Percentiles rank a stretch among this genome's conserved stretches.
phyloP scores from a whole-genome alignment of 2,113 vertebrate species.

The Colius striatus region DNA sequence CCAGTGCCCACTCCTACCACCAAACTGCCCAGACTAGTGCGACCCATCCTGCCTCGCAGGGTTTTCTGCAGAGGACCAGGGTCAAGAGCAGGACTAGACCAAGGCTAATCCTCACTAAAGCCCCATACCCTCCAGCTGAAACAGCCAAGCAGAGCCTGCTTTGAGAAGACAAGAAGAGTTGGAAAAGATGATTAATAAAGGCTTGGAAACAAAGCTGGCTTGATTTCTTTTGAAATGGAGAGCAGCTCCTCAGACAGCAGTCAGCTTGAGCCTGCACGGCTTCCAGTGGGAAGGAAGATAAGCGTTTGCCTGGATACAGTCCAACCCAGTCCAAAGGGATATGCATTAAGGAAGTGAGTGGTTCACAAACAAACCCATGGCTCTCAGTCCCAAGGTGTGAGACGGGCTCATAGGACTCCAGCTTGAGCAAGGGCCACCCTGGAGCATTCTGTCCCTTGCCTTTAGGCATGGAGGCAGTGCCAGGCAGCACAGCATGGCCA shows the following conservation, averaged over 20 bases:
- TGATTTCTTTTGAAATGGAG: conserved; percentile 39
- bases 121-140: not conserved
- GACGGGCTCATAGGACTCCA: not conserved
- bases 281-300: conserved; percentile 49
- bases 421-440: not conserved
- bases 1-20: not conserved
- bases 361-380: not conserved
- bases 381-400: not conserved
- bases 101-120: not conserved
- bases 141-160: not conserved
- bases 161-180: not conserved
- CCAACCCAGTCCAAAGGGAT: not conserved
- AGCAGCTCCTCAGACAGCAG: conserved; percentile 44
- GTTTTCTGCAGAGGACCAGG: not conserved
- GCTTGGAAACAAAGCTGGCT: conserved; percentile 26
- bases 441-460: not conserved
- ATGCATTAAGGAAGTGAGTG: not conserved
- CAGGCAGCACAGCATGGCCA: not conserved
- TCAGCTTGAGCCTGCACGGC: not conserved
- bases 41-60: not conserved
- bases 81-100: not conserved
- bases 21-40: not conserved
- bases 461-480: not conserved
- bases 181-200: conserved; percentile 11
- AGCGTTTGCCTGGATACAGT: not conserved